Conservation (phyloP, 2,113 vertebrate genomes). For the Misgurnus anguillicaudatus region DNA sequence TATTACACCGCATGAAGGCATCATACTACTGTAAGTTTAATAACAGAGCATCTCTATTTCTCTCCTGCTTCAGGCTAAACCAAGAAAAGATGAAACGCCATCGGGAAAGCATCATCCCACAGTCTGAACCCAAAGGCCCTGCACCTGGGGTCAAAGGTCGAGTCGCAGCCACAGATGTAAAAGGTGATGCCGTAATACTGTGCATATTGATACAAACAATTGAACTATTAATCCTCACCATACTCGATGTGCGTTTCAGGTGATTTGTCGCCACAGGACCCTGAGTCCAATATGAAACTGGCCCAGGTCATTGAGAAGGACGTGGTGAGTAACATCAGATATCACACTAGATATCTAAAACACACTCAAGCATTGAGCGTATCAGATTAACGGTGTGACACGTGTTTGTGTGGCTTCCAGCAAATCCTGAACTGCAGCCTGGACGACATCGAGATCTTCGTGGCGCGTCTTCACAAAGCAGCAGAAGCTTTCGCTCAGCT, state of each 20-base stretch:
- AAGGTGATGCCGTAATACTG: slow-evolving; percentile 55
- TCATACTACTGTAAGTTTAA: too few species aligned
- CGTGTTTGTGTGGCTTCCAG: slow-evolving; percentile 51
- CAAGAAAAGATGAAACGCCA: slow-evolving; percentile 92
- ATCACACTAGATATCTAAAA: neutral
- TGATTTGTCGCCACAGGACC: slow-evolving; percentile 66
- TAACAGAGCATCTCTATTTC: too few species aligned
- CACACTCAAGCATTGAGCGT: slow-evolving; percentile 20
- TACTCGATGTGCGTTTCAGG: slow-evolving; percentile 48
- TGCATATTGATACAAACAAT: neutral
- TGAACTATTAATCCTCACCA: neutral
- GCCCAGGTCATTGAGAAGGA: slow-evolving; percentile 94
- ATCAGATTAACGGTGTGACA: slow-evolving; percentile 28
- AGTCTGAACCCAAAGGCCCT: slow-evolving; percentile 66
- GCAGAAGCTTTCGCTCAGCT: slow-evolving; percentile 91
- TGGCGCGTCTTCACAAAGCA: slow-evolving; percentile 91
- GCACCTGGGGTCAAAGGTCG: slow-evolving; percentile 61
- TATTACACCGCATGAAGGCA: too few species aligned
- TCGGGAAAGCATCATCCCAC: slow-evolving; percentile 88
- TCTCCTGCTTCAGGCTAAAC: slow-evolving; percentile 77
- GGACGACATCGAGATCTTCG: slow-evolving; percentile 95
- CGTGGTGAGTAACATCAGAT: slow-evolving; percentile 78
- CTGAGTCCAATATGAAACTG: slow-evolving; percentile 83
- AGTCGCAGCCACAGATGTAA: slow-evolving; percentile 64
- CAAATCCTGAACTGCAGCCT: slow-evolving; percentile 89